Evolutionary conservation across 2,888 invertebrate species (phyloP).

Genomic region (Phortica magna): DNA sequence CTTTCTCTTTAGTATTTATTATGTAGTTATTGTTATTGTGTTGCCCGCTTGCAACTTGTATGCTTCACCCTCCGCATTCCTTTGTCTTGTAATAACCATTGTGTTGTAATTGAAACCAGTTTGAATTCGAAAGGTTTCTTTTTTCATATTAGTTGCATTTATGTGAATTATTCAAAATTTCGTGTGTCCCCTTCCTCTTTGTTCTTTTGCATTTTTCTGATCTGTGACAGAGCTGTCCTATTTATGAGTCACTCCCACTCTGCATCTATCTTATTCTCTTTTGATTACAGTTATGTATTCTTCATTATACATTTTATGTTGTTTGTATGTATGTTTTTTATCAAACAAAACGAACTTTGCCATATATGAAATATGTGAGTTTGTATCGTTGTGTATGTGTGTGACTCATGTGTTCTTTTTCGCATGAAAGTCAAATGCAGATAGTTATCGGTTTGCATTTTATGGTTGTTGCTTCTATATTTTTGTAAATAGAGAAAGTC

Average conservation of each 20-base stretch:
- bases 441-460: too few species aligned
- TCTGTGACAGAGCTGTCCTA: background rate
- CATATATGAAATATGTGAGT: background rate
- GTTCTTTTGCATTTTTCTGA: background rate
- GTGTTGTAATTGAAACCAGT: constrained; percentile 6
- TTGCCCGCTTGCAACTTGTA: background rate
- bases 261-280: background rate
- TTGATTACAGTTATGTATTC: background rate
- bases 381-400: background rate
- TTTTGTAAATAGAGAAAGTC: too few species aligned
- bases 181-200: background rate
- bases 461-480: too few species aligned
- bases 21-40: background rate
- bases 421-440: too few species aligned
- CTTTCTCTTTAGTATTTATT: too few species aligned
- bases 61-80: background rate
- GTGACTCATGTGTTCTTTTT: background rate
- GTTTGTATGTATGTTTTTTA: background rate
- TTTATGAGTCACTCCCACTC: constrained; percentile 1
- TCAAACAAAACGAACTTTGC: background rate
- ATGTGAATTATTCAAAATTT: background rate
- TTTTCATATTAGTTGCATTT: background rate
- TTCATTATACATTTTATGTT: background rate
- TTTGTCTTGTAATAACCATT: background rate
- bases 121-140: constrained; percentile 12